Evolutionary conservation across 2,113 vertebrate genomes (phyloP).

Genomic region (Oxyruncus cristatus): DNA sequence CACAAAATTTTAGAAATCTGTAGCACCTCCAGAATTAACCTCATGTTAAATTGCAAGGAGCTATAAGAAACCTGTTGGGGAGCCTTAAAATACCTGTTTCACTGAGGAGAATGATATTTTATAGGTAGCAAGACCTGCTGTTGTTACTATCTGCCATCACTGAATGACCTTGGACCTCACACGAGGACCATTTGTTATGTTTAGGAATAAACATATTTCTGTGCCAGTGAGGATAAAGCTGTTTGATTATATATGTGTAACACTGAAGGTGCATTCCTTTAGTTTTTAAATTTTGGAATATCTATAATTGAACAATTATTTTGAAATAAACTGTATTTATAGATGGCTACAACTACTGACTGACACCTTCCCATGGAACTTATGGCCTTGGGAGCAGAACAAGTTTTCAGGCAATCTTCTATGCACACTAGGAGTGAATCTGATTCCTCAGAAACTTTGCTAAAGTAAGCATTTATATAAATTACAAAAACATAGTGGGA

Average conservation of each 20-base stretch:
- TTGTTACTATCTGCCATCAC: not conserved
- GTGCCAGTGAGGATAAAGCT: not conserved
- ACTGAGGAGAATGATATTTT: not conserved
- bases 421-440: not conserved
- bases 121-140: not conserved
- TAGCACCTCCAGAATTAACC: not conserved
- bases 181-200: not conserved
- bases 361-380: not conserved
- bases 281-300: not conserved
- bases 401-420: not conserved
- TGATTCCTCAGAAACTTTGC: not conserved
- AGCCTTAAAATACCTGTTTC: not conserved
- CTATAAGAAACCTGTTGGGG: not conserved
- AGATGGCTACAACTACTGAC: not conserved
- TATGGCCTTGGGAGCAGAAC: not conserved
- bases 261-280: not conserved
- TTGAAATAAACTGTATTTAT: not conserved
- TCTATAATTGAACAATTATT: not conserved
- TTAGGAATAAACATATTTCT: not conserved
- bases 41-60: not conserved
- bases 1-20: not conserved
- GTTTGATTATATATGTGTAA: not conserved
- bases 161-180: not conserved
- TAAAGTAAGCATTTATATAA: not conserved
- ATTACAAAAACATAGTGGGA: not conserved